phyloP scores from a whole-genome alignment of 2,797 vertebrate species.

The Hemitrygon akajei region DNA sequence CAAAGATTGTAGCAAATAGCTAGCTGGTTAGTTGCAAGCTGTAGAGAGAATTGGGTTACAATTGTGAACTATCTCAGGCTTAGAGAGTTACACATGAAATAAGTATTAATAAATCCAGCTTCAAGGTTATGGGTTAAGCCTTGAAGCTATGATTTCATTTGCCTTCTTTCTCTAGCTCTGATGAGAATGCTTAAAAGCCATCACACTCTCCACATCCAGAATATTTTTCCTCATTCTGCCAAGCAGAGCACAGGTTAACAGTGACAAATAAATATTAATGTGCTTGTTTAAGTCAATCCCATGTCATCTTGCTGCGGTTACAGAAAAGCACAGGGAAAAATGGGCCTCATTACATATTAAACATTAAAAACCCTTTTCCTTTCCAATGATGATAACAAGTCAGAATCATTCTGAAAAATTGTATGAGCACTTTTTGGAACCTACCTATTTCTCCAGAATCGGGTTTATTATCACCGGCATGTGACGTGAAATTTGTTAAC shows the following conservation, averaged over 20 bases:
- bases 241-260: background rate
- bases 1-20: too few relatives aligned
- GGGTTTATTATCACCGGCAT: too few relatives aligned
- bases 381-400: background rate
- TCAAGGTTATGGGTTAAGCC: too few relatives aligned
- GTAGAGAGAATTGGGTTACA: too few relatives aligned
- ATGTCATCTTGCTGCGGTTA: background rate
- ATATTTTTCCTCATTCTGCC: background rate
- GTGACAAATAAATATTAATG: slow-evolving; percentile 12
- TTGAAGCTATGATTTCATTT: background rate
- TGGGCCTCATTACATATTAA: background rate
- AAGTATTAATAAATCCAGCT: too few relatives aligned
- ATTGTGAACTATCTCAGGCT: too few relatives aligned
- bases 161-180: background rate
- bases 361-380: background rate
- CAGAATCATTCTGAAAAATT: background rate
- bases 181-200: background rate
- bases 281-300: slow-evolving; percentile 11
- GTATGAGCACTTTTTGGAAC: background rate
- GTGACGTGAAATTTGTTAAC: too few relatives aligned
- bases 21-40: too few relatives aligned
- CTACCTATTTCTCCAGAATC: background rate
- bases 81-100: too few relatives aligned
- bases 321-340: background rate
- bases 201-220: background rate